Evolutionary conservation across 2,113 vertebrate genomes (phyloP), one percentile per base, ranked within the genome.

Genomic region (Microcebus griseorufus): DNA sequence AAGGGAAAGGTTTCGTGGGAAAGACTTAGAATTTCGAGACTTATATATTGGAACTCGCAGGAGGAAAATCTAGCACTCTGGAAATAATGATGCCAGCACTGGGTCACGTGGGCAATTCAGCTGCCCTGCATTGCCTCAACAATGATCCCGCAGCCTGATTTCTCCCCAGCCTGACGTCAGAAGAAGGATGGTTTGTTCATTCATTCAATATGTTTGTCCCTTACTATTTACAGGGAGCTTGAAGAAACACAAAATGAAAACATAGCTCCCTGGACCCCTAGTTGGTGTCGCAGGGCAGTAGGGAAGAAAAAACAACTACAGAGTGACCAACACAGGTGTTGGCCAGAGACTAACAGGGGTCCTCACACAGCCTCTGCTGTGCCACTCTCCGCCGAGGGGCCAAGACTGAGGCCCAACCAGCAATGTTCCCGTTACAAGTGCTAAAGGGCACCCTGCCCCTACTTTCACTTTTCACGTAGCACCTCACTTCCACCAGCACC

Each of bases 1-100:
- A 80, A 95, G 55, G 73, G 72, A 34, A 79, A 88, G 53, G 3
- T 58, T 88, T 92, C 73, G 92, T 42, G 89, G 82, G 75, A 82
- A 39, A 60, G 48, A 45, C 39, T 82, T 75, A 42, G 72, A 79
- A 81, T 78, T 88, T 42, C 27, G 86, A 97, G 86, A 60, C 55
- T 89, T 22, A 22, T 42, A 16, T 37, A 32, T 91, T 96, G 93
- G 90, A 83, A 58, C 22, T 9, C 20, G 55, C 55, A 58, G 55
- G 51, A 86, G 95, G 79, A 80, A 95, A 93, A 70, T 88, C 86
- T 83, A 96, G 81, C 32, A 37, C 70, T 93, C 84, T 82, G 92
- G 92, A 93, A 97, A 94, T n/a, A 90, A 73, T 18, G 90, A 95
- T 75, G 34, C 79, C 70, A 60, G 53, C 58, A 27, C 94, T 79